Conservation (phyloP, 1,140 invertebrate species). For the Kradibia gibbosae region DNA sequence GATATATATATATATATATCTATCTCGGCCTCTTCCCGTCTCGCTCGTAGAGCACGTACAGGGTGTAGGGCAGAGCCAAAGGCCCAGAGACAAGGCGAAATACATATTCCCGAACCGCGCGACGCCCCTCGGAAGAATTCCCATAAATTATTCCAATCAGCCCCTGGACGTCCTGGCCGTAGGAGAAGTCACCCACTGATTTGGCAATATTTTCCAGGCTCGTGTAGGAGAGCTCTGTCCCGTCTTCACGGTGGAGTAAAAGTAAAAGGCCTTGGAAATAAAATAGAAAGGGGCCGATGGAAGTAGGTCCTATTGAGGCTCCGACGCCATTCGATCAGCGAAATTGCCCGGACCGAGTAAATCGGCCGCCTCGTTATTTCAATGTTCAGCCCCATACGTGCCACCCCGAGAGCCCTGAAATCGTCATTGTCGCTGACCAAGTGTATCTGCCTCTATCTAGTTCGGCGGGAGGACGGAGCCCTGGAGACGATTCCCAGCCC, state of each 20-base stretch:
- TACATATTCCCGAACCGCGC: too few relatives aligned
- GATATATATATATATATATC: too few relatives aligned
- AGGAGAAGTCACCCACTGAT: not conserved
- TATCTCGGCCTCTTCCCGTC: too few relatives aligned
- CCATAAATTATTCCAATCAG: slow-evolving; percentile 45
- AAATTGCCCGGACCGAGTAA: slow-evolving; percentile 50
- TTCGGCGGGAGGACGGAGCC: not conserved
- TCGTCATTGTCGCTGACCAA: slow-evolving; percentile 66
- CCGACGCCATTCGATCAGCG: slow-evolving; percentile 34
- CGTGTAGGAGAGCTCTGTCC: not conserved
- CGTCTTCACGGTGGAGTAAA: not conserved
- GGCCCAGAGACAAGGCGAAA: too few relatives aligned
- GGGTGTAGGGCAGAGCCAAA: too few relatives aligned
- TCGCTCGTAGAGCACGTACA: too few relatives aligned
- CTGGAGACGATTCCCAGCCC: slow-evolving; percentile 59
- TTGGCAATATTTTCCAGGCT: not conserved
- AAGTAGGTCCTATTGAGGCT: slow-evolving; percentile 13
- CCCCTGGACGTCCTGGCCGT: not conserved
- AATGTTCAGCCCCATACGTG: not conserved
- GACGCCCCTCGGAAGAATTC: slow-evolving; percentile 1
- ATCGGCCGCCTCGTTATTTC: slow-evolving; percentile 46
- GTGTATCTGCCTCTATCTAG: slow-evolving; percentile 9
- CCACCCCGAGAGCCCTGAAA: slow-evolving; percentile 35
- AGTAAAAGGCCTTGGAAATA: slow-evolving; percentile 26
- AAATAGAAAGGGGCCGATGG: slow-evolving; percentile 14